These are phyloP conservation scores for Tachuris rubrigastra DNA, from an alignment of 2,113 vertebrate genomes.

Conservation along the genomic window DNA sequence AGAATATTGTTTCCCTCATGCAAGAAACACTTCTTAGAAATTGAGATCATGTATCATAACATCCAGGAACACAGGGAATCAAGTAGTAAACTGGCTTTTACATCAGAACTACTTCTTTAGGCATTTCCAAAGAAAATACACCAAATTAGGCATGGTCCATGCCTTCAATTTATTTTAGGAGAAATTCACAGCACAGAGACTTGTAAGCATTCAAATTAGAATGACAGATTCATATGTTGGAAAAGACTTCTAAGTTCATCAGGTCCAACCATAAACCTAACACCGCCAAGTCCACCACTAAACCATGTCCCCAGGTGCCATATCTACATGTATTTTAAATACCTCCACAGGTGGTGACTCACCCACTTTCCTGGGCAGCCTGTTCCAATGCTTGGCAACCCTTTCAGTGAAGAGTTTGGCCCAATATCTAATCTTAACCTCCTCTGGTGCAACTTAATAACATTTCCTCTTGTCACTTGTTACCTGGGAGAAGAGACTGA, in stretches of 20 bases:
- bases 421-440: not conserved
- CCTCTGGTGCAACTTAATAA: not conserved
- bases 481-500: not conserved
- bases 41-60: not conserved
- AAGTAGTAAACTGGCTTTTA: not conserved
- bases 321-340: not conserved
- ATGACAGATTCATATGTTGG: not conserved
- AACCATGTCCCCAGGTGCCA: not conserved
- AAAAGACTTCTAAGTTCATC: not conserved
- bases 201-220: not conserved
- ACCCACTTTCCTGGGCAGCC: not conserved
- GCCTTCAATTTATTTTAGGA: not conserved
- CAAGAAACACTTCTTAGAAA: not conserved
- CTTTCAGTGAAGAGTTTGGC: not conserved
- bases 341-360: no score
- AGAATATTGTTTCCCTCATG: not conserved
- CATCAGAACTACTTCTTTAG: not conserved
- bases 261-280: not conserved
- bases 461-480: not conserved
- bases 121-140: not conserved
- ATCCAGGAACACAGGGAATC: not conserved
- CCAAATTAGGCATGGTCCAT: not conserved
- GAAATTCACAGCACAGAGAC: not conserved
- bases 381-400: not conserved
- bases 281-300: not conserved